These are phyloP conservation scores for Meandrusa payeni DNA, from an alignment of 2,888 invertebrate species.

Conservation along the genomic window DNA sequence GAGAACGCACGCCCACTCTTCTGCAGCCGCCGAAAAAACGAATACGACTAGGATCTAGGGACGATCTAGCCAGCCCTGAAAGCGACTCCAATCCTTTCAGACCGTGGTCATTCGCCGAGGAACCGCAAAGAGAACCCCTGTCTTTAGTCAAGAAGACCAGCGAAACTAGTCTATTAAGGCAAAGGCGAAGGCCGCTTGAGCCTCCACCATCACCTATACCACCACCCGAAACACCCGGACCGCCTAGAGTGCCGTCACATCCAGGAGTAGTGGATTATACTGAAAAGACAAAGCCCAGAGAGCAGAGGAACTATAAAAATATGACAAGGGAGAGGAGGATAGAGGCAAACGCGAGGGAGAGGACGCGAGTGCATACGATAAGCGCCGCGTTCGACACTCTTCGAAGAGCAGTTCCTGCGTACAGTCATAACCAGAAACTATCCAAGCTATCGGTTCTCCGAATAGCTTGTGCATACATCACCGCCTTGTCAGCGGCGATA, in stretches of 20 bases:
- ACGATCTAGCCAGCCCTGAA: slow-evolving; percentile 60
- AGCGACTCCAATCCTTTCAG: slow-evolving; percentile 79
- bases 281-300: slow-evolving; percentile 65
- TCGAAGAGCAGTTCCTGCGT: slow-evolving; percentile 91
- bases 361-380: slow-evolving; percentile 96
- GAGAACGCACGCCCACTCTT: slow-evolving; percentile 63
- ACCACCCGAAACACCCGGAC: slow-evolving; percentile 50
- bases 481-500: slow-evolving; percentile 89
- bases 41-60: slow-evolving; percentile 75
- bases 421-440: slow-evolving; percentile 95
- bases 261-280: slow-evolving; percentile 66
- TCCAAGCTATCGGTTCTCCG: slow-evolving; percentile 95
- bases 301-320: slow-evolving; percentile 95
- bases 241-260: slow-evolving; percentile 77
- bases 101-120: slow-evolving; percentile 83
- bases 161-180: slow-evolving; percentile 54
- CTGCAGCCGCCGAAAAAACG: slow-evolving; percentile 86
- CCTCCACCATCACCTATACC: slow-evolving; percentile 51
- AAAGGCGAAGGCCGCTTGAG: slow-evolving; percentile 56
- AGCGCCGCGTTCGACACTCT: slow-evolving; percentile 97
- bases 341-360: slow-evolving; percentile 96
- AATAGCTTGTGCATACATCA: slow-evolving; percentile 96
- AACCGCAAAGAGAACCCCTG: slow-evolving; percentile 83
- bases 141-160: slow-evolving; percentile 80
- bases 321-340: slow-evolving; percentile 96